Base-by-base conservation (phyloP, 53 echinoderm and acorn worm genomes). In the Actinopyga echinites region DNA sequence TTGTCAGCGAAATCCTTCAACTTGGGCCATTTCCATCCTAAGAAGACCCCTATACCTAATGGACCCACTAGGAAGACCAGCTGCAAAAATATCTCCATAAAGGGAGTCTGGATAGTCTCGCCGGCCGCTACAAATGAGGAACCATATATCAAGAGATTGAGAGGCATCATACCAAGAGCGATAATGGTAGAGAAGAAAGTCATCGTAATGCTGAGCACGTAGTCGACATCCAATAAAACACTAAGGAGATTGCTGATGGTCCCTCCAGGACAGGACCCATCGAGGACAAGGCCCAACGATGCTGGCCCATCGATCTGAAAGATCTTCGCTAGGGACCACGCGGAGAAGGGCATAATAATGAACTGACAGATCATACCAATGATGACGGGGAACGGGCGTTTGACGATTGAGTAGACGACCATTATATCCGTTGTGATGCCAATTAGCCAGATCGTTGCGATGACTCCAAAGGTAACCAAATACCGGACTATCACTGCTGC, bases 291-390 rank as follows among this genome's bases (percentile, higher is more conserved):
- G 32, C 99, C 99, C 29, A 95, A 69, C 30, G 99, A 80, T 9
- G 88, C 83, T 19, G 92, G 82, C 2, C 86, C 85, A 11, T 90
- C 91, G 23, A 95, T 81, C 33, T 73, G 56, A 30, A 95, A 82
- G 4, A 66, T 56, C 57, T 84, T 90, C 5, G 99, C 92, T 12
- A 99, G 61, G 24, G 79, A 82, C 85, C 85, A 99, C 4, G 99
- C 90, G 19, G 90, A 61, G 19, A 91, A 87, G 28, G 99, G 99
- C 95, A 99, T 99, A 61, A 99, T 83, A 34, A 91, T 26, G 61
- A 99, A 99, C 83, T 99, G 99, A 30, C 99, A 99, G 12, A 99
- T 17, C 79, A 94, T 85, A 1, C 99, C 99, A 8, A 99, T 86
- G 59, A 90, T 58, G 59, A 99, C 80, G 4, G 90, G 92, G 80